phyloP scores from a whole-genome alignment of 2,113 vertebrate species.

The Mormoops blainvillei region DNA sequence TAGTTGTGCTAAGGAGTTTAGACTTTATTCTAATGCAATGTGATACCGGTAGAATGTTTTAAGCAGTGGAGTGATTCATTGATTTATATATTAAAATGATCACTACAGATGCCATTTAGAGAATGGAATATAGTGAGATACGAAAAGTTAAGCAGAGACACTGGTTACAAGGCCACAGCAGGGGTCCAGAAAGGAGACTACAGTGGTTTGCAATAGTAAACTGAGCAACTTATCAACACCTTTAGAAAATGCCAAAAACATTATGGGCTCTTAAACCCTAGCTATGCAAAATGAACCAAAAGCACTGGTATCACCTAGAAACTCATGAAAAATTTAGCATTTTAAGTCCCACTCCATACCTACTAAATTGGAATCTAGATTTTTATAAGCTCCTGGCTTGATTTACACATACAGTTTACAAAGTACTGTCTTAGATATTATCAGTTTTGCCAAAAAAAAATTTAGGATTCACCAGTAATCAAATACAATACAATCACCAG shows the following conservation, averaged over 20 bases:
- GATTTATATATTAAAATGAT: background rate
- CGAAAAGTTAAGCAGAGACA: background rate
- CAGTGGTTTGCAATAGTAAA: background rate
- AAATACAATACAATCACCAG: background rate
- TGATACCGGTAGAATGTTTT: background rate
- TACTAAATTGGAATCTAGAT: background rate
- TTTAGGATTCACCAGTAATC: background rate
- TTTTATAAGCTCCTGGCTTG: background rate
- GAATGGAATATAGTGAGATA: background rate
- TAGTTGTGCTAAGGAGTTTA: background rate
- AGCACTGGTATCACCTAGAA: background rate
- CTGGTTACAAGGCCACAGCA: background rate
- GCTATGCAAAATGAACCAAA: background rate
- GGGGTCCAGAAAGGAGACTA: background rate
- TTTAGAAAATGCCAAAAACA: background rate
- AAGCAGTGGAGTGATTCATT: background rate
- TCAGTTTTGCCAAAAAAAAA: background rate
- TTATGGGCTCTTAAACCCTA: background rate
- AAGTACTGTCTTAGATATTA: background rate
- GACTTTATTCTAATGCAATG: background rate
- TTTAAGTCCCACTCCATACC: background rate
- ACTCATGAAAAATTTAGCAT: background rate
- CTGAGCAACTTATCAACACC: background rate
- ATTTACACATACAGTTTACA: background rate
- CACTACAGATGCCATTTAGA: background rate